A percentile compares a stretch with the other conserved stretches of the same genome.
Evolutionary conservation across 2,797 vertebrate species (phyloP).

Genomic region (Pterois miles): DNA sequence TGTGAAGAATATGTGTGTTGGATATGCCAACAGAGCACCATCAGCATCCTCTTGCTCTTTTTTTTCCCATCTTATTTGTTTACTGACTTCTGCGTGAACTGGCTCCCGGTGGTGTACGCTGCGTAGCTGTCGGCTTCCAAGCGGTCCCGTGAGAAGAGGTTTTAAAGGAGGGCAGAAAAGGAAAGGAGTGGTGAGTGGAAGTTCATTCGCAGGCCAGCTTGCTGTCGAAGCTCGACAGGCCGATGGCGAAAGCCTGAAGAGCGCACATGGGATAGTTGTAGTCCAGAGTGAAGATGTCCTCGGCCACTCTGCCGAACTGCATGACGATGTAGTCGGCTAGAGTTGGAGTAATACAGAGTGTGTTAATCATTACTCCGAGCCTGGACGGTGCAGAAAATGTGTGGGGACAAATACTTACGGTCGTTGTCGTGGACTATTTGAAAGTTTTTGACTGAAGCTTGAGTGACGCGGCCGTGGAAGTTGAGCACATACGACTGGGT

Average conservation of each 20-base stretch:
- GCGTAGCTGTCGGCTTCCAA: not conserved
- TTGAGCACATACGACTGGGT: conserved; percentile 97
- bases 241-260: conserved; percentile 96
- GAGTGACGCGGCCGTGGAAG: conserved; percentile 96
- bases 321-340: conserved; percentile 97
- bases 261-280: conserved; percentile 98
- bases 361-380: not conserved
- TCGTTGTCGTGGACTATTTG: conserved; percentile 98
- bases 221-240: conserved; percentile 97
- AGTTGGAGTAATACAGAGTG: not conserved
- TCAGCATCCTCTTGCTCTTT: not conserved
- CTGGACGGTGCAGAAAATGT: not conserved
- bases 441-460: conserved; percentile 98
- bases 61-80: not conserved
- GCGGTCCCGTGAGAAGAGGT: not conserved
- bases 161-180: not conserved
- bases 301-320: conserved; percentile 97
- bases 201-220: conserved; percentile 95
- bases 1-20: not conserved
- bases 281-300: conserved; percentile 97
- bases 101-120: not conserved
- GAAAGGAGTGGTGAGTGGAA: not conserved
- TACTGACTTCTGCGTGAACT: not conserved
- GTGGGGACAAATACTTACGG: conserved; percentile 82
- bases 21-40: not conserved